Base-by-base conservation (phyloP, 2,888 invertebrate species). In the Embidobia sp. region DNA sequence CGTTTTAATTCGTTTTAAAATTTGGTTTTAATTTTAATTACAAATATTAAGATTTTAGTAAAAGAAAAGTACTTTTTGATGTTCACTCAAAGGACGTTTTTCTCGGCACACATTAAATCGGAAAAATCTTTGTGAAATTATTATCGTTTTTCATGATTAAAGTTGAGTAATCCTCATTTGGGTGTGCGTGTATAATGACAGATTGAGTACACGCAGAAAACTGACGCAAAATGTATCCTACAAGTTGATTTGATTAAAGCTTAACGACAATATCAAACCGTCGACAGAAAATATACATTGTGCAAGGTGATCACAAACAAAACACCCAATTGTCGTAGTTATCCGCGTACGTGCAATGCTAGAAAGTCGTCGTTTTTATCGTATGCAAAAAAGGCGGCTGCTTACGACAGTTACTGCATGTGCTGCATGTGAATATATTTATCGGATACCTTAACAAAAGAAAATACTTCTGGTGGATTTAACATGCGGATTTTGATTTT, bases 351-450 rank as follows among this genome's bases (percentile, higher is more conserved):
- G 77, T 77, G 78, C 79, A 74, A 79, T 63, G 70, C 75, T 83
- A 83, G 82, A 84, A 84, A 84, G 83, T 76, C 57, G 16, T 22
- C 44, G 57, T 26, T 74, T 77, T 78, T 77, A 42, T 73, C 49
- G 27, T 8, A 1, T 29, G 59, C 35, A 59, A 61, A 72, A 77
- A 67, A 69, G 49, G 31, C 53, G 6, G 18, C 33, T n/a, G 61
- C 72, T 67, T 59, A 51, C 74, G 51, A 63, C 59, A 69, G 69
- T 73, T 46, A 31, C 53, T 42, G 59, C 77, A 37, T 77, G 35
- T 67, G 66, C 74, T 26, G 33, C 27, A 51, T 44, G 53, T 31
- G 72, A 74, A 74, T 66, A 75, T 48, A 57, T 49, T n/a, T 19
- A 31, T 27, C 46, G 19, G 53, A 63, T 31, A 26, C 40, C 15